Percentiles rank a stretch among this genome's conserved stretches.
These are phyloP conservation scores for Caenorhabditis sulstoni DNA, from an alignment of 2,888 invertebrate species.

Conservation along the genomic window DNA sequence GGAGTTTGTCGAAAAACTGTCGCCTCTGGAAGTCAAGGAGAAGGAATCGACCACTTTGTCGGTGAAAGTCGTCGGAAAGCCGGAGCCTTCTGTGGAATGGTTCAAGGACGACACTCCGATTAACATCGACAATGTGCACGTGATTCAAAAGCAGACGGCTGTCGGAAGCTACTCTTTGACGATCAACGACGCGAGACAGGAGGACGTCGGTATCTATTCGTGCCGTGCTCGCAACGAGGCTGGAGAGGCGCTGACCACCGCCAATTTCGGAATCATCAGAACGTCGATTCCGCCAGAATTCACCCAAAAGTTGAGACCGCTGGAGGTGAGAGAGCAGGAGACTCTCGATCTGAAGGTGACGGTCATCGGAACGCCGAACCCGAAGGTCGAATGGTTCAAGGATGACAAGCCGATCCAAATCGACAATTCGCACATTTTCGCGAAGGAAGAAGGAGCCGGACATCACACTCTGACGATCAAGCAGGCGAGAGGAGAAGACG, in stretches of 20 bases:
- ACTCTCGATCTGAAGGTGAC: constrained; percentile 59
- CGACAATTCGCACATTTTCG: constrained; percentile 82
- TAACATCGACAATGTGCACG: constrained; percentile 82
- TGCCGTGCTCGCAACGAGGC: constrained; percentile 69
- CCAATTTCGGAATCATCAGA: constrained; percentile 64
- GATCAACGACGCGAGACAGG: constrained; percentile 62
- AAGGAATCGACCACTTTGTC: constrained; percentile 50
- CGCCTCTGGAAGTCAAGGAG: constrained; percentile 89
- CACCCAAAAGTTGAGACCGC: constrained; percentile 86
- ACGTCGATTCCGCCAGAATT: constrained; percentile 85
- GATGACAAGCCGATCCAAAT: constrained; percentile 83
- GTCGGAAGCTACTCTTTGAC: constrained; percentile 84
- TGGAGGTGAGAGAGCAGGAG: constrained; percentile 88
- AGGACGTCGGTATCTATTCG: constrained; percentile 67
- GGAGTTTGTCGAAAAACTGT: constrained; percentile 87
- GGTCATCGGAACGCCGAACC: constrained; percentile 79
- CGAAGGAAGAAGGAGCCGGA: constrained; percentile 84
- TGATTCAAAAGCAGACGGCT: constrained; percentile 60
- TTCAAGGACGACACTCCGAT: constrained; percentile 86
- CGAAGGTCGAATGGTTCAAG: constrained; percentile 94
- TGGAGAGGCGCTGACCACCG: constrained; percentile 78
- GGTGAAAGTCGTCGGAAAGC: constrained; percentile 63
- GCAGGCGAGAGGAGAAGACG: constrained; percentile 65
- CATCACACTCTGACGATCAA: constrained; percentile 65
- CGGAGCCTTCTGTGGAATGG: constrained; percentile 89